Percentiles rank a stretch among this genome's conserved stretches.
Conservation (phyloP, 2,113 vertebrate genomes). For the Melanerpes aurifrons region DNA sequence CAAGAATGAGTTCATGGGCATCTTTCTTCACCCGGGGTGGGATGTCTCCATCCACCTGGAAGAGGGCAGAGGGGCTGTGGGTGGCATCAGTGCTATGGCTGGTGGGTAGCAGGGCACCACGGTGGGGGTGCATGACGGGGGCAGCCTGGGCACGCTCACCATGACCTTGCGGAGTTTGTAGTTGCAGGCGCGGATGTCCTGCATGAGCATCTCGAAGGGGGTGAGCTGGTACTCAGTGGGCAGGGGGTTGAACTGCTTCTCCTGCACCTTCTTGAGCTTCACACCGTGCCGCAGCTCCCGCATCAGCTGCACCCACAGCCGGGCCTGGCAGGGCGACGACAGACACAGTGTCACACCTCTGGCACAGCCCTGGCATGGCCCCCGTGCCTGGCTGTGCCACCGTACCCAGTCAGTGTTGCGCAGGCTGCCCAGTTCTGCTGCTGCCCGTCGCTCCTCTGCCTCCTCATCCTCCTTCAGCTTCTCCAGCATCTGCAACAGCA, state of each 20-base stretch:
- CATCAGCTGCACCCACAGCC: constrained; percentile 97
- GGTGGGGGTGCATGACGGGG: fast-evolving
- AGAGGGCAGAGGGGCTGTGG: background rate
- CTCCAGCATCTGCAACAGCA: constrained; percentile 85
- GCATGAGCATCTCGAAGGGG: constrained; percentile 98
- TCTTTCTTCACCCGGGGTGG: constrained; percentile 90
- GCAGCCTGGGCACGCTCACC: constrained; percentile 73
- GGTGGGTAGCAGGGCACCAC: fast-evolving
- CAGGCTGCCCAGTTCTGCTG: constrained; percentile 84
- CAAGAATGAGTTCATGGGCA: constrained; percentile 91
- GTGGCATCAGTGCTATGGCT: fast-evolving
- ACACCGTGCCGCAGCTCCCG: constrained; percentile 92
- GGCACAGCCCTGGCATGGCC: fast-evolving
- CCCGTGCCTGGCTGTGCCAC: fast-evolving
- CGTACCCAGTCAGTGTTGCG: constrained; percentile 93
- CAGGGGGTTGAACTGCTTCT: constrained; percentile 90
- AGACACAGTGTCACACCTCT: fast-evolving
- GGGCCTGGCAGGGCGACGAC: constrained; percentile 73
- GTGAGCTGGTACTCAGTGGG: constrained; percentile 96
- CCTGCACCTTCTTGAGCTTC: constrained; percentile 95
- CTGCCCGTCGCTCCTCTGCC: constrained; percentile 69
- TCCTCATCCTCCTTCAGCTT: constrained; percentile 84
- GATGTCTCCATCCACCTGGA: constrained; percentile 90
- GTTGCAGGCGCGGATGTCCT: constrained; percentile 92
- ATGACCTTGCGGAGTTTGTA: constrained; percentile 96